Percentiles rank a stretch among this genome's conserved stretches.
Conservation (phyloP, 53 echinoderm and acorn worm genomes). For the Patiria pectinifera region DNA sequence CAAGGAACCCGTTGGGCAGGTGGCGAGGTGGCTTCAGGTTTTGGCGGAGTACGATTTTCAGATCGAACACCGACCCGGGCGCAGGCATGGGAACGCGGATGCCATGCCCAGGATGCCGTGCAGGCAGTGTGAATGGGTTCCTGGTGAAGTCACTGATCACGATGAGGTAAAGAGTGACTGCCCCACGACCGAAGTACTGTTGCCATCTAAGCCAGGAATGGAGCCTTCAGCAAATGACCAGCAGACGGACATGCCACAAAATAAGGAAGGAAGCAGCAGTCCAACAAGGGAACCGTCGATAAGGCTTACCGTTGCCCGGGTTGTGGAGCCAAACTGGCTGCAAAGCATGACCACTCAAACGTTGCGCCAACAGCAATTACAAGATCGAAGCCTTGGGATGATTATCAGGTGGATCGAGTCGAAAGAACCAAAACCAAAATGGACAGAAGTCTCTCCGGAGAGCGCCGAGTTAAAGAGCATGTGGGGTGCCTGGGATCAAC, state of each 20-base stretch:
- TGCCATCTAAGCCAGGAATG: background rate
- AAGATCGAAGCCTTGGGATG: background rate
- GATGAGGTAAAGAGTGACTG: background rate
- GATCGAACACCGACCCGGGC: conserved; percentile 26
- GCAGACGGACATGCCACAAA: background rate
- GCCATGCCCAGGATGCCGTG: conserved; percentile 38
- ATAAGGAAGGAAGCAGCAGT: background rate
- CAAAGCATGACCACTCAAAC: background rate
- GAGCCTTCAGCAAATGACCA: background rate
- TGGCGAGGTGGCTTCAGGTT: conserved; percentile 52
- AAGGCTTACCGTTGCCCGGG: background rate
- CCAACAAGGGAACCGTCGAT: background rate
- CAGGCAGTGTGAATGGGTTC: background rate
- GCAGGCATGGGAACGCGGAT: conserved; percentile 21
- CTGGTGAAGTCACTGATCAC: background rate
- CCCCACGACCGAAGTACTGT: background rate
- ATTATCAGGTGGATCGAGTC: conserved; percentile 8
- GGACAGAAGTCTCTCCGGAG: background rate
- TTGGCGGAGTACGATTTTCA: conserved; percentile 19
- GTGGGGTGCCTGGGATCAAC: conserved; percentile 34
- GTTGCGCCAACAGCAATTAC: background rate
- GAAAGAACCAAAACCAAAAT: background rate
- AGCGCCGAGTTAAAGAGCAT: background rate
- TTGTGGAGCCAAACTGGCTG: background rate
- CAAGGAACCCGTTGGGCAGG: conserved; percentile 29